phyloP scores from a whole-genome alignment of 2,797 vertebrate genomes.

The Danio albolineatus region DNA sequence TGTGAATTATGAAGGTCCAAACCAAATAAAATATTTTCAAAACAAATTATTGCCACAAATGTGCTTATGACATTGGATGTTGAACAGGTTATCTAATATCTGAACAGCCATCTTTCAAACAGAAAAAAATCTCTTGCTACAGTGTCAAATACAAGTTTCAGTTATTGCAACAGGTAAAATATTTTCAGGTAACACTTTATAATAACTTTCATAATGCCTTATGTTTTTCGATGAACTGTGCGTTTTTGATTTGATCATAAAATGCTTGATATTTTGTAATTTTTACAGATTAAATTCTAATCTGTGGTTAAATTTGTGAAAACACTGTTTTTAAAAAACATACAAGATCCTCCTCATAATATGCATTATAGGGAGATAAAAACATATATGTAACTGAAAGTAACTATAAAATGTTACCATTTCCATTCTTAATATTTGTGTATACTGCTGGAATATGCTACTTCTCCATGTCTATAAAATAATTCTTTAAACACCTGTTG shows the following conservation, averaged over 20 bases:
- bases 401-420: background rate
- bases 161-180: conserved; percentile 18
- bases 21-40: conserved; percentile 15
- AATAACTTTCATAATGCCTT: background rate
- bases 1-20: background rate
- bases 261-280: too few species aligned
- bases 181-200: conserved; percentile 3
- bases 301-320: too few species aligned
- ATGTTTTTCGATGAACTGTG: background rate
- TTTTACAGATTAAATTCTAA: too few species aligned
- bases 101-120: conserved; percentile 13
- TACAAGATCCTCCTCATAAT: too few species aligned
- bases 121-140: conserved; percentile 12
- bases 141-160: conserved; percentile 28
- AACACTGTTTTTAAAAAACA: too few species aligned
- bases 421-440: background rate
- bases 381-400: background rate
- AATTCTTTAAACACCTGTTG: conserved; percentile 13
- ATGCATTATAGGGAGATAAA: background rate
- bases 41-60: conserved; percentile 16
- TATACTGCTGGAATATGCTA: background rate
- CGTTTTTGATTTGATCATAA: too few species aligned
- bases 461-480: conserved; percentile 14
- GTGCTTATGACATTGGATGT: background rate
- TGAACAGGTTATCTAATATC: conserved; percentile 15